Base-by-base conservation (phyloP, 2,113 vertebrate species). In the human (Homo sapiens) region DNA sequence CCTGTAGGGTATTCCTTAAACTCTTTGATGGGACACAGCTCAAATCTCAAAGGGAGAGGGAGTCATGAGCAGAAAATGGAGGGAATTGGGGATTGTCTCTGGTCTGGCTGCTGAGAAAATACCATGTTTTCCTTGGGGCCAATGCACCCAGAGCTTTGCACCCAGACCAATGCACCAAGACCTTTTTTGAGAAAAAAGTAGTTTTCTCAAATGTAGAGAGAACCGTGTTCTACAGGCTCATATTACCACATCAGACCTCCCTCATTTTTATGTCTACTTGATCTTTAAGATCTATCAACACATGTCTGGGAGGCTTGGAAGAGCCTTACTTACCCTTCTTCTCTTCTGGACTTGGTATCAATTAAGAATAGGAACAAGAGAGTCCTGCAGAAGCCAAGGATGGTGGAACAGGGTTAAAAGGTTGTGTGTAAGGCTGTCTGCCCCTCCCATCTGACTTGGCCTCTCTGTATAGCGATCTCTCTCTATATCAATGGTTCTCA, bases 341-440 rank as follows among this genome's bases (percentile, higher is more conserved):
- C 18, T 85, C 25, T 83, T 89, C 32, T 50, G 20, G 50, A 40
- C 32, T 50, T 16, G 9, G 20, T 86, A 10, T 45, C 55, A 8
- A 20, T 57, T 48, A 38, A 72, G 23, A 90, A 25, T 9, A 81
- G n/a, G 16, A 13, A 43, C 11, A 38, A 48, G 2, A 70, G 76
- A 13, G 13, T 40, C 43, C 30, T 27, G 17, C 32, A 18, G 40
- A 61, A 68, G 55, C 12, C 8, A 38, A 72, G 43, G 40, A 18
- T 87, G 35, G 17, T 13, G 5, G 64, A 48, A 45, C 12, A 79
- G 76, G 59, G 23, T 13, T 38, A 23, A 30, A 38, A 66, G 17
- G 52, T 25, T 48, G 2, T 17, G 17, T 3, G 2, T 12, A 18
- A 48, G 13, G 11, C 72, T 30, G 16, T 52, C 8, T 0, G 2